Percentiles rank a stretch among this genome's conserved stretches.
Evolutionary conservation across 2,888 invertebrate genomes (phyloP).

Genomic region (Bombylius discolor): DNA sequence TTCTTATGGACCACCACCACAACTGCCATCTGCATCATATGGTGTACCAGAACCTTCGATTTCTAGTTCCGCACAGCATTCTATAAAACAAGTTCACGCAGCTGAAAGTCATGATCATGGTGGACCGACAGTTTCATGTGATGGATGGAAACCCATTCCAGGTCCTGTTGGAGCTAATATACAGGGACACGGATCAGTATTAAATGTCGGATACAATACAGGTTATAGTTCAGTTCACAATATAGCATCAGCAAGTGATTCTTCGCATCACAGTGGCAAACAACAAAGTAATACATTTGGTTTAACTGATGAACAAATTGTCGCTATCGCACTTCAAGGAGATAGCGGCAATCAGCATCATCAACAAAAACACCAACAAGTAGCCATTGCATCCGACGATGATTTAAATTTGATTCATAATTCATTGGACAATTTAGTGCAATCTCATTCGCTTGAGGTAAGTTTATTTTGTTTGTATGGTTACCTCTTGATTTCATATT

Average conservation of each 20-base stretch:
- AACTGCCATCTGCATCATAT: conserved; percentile 20
- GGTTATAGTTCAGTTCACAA: conserved; percentile 9
- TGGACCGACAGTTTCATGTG: conserved; percentile 42
- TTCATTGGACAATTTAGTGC: conserved; percentile 4
- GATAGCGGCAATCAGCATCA: background rate
- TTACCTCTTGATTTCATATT: too few relatives aligned
- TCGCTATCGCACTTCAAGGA: conserved; percentile 29
- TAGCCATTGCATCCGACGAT: conserved; percentile 17
- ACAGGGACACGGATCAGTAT: conserved; percentile 19
- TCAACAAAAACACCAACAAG: conserved; percentile 14
- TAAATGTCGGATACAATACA: background rate
- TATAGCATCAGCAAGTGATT: conserved; percentile 13
- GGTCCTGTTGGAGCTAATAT: conserved; percentile 40
- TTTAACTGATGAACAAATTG: conserved; percentile 30
- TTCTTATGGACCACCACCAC: conserved; percentile 41
- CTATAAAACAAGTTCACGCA: conserved; percentile 28
- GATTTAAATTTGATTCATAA: conserved; percentile 17
- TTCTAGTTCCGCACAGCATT: conserved; percentile 20
- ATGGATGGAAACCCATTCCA: conserved; percentile 78
- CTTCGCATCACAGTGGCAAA: conserved; percentile 3
- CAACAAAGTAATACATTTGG: conserved; percentile 17
- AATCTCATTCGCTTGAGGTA: conserved; percentile 22
- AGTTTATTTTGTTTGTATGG: conserved; percentile 1
- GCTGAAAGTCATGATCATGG: conserved; percentile 35
- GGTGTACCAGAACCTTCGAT: conserved; percentile 18